Evolutionary conservation across 2,113 vertebrate species (phyloP).

Genomic region (Hippoglossus stenolepis): DNA sequence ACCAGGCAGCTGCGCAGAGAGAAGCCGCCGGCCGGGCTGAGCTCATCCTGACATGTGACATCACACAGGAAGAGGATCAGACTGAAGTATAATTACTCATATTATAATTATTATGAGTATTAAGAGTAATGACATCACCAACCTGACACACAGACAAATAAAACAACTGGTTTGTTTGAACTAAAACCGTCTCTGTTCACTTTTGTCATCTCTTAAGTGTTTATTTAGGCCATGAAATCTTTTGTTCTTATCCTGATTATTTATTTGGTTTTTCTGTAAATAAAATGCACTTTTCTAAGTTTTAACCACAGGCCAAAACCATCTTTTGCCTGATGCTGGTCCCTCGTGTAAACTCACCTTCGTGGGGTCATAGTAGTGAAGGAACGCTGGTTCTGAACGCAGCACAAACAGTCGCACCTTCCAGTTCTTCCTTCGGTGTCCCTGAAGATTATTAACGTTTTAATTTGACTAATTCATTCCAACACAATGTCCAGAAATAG

Average conservation of each 20-base stretch:
- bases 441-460: conserved; percentile 74
- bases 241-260: neutral
- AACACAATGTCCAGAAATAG: neutral
- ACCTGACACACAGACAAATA: neutral
- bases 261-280: neutral
- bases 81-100: conserved; percentile 15
- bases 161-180: conserved; percentile 15
- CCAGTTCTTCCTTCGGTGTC: conserved; percentile 97
- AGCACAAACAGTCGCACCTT: conserved; percentile 95
- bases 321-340: neutral
- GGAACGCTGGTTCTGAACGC: conserved; percentile 90
- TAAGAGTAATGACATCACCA: neutral
- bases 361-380: conserved; percentile 95
- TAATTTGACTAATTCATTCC: neutral
- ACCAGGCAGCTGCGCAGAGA: conserved; percentile 91
- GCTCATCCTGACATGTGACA: conserved; percentile 85
- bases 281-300: neutral
- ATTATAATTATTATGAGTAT: neutral
- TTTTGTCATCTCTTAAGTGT: neutral
- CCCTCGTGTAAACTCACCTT: conserved; percentile 80
- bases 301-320: neutral
- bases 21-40: conserved; percentile 91
- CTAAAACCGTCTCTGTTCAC: too few species aligned
- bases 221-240: neutral
- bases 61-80: conserved; percentile 59